Conservation (phyloP, 2,113 vertebrate species). For the Hiodon alosoides region DNA sequence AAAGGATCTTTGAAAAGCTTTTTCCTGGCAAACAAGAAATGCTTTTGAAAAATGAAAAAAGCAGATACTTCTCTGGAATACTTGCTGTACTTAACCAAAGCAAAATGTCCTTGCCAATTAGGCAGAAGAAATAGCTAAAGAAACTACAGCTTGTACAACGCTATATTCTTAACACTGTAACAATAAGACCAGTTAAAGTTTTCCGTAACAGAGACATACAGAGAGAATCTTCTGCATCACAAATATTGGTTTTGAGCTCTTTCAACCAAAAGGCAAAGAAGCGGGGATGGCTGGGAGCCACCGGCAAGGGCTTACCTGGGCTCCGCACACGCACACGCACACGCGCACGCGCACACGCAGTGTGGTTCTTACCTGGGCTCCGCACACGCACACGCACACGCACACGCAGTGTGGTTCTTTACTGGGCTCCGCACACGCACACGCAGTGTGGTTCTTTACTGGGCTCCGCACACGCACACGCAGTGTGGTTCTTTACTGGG, state of each 20-base stretch:
- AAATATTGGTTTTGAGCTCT: too few species aligned
- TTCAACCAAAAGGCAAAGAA: too few species aligned
- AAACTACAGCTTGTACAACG: neutral
- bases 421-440: neutral
- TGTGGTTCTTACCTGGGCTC: neutral
- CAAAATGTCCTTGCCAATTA: neutral
- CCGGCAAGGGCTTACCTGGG: too few species aligned
- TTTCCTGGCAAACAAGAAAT: conserved; percentile 17
- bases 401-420: neutral
- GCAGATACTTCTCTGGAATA: neutral
- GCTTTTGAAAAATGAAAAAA: conserved; percentile 2
- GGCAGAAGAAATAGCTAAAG: too few species aligned
- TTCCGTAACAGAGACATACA: too few species aligned
- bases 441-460: neutral
- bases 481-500: too few species aligned
- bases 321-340: neutral
- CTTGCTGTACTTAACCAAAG: neutral
- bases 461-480: conserved; percentile 41
- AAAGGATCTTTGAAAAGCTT: conserved; percentile 22
- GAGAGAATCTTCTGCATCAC: too few species aligned
- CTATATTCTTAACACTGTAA: neutral
- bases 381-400: neutral
- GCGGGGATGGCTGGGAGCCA: too few species aligned
- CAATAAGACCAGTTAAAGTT: neutral
- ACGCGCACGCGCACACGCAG: too few species aligned